Conservation (phyloP, 2,888 invertebrate species). For the Meloe dianella region DNA sequence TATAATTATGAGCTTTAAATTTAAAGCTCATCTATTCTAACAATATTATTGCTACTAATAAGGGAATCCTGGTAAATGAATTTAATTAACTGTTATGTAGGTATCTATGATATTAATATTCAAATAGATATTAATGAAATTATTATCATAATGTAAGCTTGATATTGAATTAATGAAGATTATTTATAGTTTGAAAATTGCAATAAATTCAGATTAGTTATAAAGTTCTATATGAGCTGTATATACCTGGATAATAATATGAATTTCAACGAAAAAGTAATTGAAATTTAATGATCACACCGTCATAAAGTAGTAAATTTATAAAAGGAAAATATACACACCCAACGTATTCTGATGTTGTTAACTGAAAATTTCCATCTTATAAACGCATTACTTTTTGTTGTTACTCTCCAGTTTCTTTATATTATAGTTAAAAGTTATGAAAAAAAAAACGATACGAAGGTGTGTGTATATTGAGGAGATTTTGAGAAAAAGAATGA, state of each 20-base stretch:
- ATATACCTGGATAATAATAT: not conserved
- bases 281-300: not conserved
- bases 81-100: not conserved
- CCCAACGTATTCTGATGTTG: too few species aligned
- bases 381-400: too few species aligned
- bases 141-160: not conserved
- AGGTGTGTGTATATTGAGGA: too few species aligned
- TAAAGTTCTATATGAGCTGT: not conserved
- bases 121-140: not conserved
- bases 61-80: too few species aligned
- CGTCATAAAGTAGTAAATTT: not conserved
- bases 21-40: too few species aligned
- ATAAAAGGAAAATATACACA: not conserved
- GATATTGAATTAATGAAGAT: not conserved
- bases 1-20: too few species aligned
- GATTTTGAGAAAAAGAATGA: too few species aligned
- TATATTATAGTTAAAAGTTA: too few species aligned
- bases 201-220: constrained; percentile 7
- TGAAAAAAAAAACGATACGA: too few species aligned
- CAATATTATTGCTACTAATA: too few species aligned
- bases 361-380: too few species aligned
- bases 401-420: too few species aligned
- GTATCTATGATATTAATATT: not conserved
- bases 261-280: not conserved
- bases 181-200: not conserved